A percentile compares a stretch with the other conserved stretches of the same genome.
Conservation (phyloP, 1,140 invertebrate species). For the Subanguina moxae region DNA sequence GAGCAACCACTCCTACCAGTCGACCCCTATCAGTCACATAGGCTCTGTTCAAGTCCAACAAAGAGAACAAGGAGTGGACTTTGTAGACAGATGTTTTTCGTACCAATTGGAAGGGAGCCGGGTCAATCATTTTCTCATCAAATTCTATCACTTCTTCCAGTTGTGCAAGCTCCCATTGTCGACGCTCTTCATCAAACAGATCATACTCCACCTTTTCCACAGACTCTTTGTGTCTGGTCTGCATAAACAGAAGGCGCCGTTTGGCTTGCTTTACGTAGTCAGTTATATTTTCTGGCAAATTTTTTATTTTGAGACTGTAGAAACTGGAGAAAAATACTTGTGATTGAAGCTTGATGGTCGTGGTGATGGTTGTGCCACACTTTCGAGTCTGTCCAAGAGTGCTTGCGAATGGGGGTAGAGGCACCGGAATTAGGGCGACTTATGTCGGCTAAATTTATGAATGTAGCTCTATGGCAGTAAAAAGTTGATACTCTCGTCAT, state of each 20-base stretch:
- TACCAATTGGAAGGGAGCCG: slow-evolving; percentile 95
- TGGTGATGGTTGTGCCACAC: background rate
- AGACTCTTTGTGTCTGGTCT: slow-evolving; percentile 40
- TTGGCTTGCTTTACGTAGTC: slow-evolving; percentile 55
- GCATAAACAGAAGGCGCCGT: slow-evolving; percentile 39
- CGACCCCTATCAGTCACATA: slow-evolving; percentile 94
- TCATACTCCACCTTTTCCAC: slow-evolving; percentile 45
- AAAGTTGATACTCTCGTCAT: too few relatives aligned
- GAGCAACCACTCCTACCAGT: slow-evolving; percentile 87
- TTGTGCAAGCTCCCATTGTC: slow-evolving; percentile 57
- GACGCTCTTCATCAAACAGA: slow-evolving; percentile 49
- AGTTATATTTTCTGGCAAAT: slow-evolving; percentile 42
- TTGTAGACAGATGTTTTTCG: slow-evolving; percentile 87
- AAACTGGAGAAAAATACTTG: slow-evolving; percentile 30
- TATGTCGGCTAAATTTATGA: background rate
- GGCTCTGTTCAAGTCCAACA: slow-evolving; percentile 89
- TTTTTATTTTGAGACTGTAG: background rate
- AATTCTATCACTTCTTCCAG: slow-evolving; percentile 77
- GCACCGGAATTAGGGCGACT: slow-evolving; percentile 17
- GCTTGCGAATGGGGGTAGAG: slow-evolving; percentile 10
- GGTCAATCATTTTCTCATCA: slow-evolving; percentile 83
- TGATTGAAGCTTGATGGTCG: slow-evolving; percentile 37
- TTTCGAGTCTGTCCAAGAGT: slow-evolving; percentile 20
- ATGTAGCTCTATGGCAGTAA: too few relatives aligned
- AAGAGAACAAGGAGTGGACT: slow-evolving; percentile 93